Conservation (phyloP, 2,888 invertebrate genomes). For the Cistogaster globosa region DNA sequence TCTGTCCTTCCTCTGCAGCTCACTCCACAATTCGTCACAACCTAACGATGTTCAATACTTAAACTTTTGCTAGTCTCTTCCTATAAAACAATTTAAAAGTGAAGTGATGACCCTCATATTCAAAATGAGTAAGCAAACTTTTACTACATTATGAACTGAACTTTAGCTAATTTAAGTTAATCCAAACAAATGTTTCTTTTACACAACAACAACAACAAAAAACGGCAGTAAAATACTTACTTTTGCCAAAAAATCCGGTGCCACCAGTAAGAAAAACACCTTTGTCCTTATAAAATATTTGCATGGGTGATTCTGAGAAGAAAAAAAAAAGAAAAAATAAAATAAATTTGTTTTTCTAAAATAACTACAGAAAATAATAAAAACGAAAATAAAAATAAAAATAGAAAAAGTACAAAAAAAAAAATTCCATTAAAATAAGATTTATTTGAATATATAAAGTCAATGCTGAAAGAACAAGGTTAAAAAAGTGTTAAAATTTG, state of each 20-base stretch:
- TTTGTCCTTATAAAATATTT: slow-evolving; percentile 86
- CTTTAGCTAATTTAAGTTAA: not conserved
- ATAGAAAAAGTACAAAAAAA: slow-evolving; percentile 20
- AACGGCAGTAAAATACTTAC: slow-evolving; percentile 75
- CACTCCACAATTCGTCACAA: too few relatives aligned
- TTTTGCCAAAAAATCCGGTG: slow-evolving; percentile 84
- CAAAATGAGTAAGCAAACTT: too few relatives aligned
- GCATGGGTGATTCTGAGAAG: slow-evolving; percentile 82
- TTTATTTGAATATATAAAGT: slow-evolving; percentile 62
- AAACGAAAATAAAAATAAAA: slow-evolving; percentile 1
- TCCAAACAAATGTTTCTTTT: not conserved
- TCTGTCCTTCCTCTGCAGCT: too few relatives aligned
- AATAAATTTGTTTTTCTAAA: slow-evolving; percentile 32
- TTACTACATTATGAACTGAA: too few relatives aligned
- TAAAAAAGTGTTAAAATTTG: slow-evolving; percentile 66
- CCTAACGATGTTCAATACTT: too few relatives aligned
- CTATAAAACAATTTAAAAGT: too few relatives aligned
- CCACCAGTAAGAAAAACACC: slow-evolving; percentile 87
- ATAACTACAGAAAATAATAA: slow-evolving; percentile 17
- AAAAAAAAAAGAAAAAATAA: slow-evolving; percentile 17
- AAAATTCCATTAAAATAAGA: slow-evolving; percentile 67
- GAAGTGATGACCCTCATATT: too few relatives aligned
- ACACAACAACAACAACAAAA: not conserved
- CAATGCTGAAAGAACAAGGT: slow-evolving; percentile 44
- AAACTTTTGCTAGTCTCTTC: too few relatives aligned